Base-by-base conservation (phyloP, 2,888 invertebrate species). In the Nineta flava region DNA sequence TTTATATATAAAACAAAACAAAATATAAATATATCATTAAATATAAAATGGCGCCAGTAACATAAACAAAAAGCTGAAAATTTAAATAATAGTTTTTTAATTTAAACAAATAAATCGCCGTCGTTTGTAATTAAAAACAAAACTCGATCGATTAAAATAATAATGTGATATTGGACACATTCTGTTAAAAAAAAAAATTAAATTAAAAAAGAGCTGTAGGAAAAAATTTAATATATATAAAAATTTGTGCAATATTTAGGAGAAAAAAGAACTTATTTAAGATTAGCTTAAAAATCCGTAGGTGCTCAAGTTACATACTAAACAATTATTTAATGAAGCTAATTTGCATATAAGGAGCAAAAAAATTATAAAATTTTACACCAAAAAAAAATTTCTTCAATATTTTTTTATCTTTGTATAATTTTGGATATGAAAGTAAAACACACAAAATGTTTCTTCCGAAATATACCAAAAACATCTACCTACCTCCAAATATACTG, bases 251-350 rank as follows among this genome's bases (percentile, higher is more conserved):
- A 68, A 68, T 68, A 68, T 64, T 56, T 68, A 67, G 67, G 26
- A 51, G 45, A 50, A 52, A 54, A 19, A 61, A 57, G 59, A 53
- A 61, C 56, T 61, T 60, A 61, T 58, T 57, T 64, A 65, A 65
- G 64, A 62, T 65, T 68, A 67, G 67, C 67, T 67, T 67, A 67
- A 67, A 60, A 32, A 56, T 53, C 51, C 61, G 66, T 68, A 68
- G 67, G 67, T 69, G 69, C 68, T 68, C 68, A 68, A 69, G 61
- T 60, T 64, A 64, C 61, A 62, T 57, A 56, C 45, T 42, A 42
- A 47, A 46, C 21, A 26, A 43, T 52, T 46, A 44, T 21, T 46
- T 50, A 50, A 47, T 49, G 47, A 53, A 43, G 52, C 35, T 40
- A 46, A 15, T 17, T 26, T 13, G 53, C 52, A 52, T 50, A 38